Percentiles rank a stretch among this genome's conserved stretches.
phyloP scores from a whole-genome alignment of 2,888 invertebrate genomes.

The Lithophane semibrunnea region DNA sequence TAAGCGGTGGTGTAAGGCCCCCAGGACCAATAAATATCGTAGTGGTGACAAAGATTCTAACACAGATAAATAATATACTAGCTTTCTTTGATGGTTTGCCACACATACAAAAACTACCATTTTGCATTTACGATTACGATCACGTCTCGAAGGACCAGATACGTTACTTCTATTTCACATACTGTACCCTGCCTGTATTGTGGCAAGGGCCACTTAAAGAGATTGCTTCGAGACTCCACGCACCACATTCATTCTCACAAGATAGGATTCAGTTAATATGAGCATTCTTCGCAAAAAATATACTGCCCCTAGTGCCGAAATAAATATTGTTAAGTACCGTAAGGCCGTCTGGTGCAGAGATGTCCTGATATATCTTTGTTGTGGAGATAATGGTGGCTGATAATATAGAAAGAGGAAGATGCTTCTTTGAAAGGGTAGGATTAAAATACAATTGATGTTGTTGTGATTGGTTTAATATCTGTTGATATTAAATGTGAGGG shows the following conservation, averaged over 20 bases:
- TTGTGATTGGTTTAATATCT: conserved; percentile 43
- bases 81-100: background rate
- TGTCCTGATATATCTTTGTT: conserved; percentile 62
- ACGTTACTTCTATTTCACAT: conserved; percentile 38
- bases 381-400: conserved; percentile 62
- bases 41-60: background rate
- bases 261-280: conserved; percentile 84
- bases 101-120: conserved; percentile 4
- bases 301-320: conserved; percentile 80
- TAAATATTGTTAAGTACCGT: conserved; percentile 83
- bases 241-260: conserved; percentile 76
- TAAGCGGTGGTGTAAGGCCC: too few species aligned
- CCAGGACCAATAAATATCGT: background rate
- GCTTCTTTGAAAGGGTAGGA: conserved; percentile 27
- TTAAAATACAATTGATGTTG: conserved; percentile 46
- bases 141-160: conserved; percentile 44
- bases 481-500: conserved; percentile 22
- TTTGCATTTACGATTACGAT: conserved; percentile 25
- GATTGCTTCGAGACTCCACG: conserved; percentile 83
- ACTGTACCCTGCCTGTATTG: conserved; percentile 48
- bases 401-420: conserved; percentile 55
- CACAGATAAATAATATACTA: background rate
- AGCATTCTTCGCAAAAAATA: conserved; percentile 80
- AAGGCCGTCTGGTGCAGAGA: conserved; percentile 68
- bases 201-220: conserved; percentile 82